phyloP scores from a whole-genome alignment of 2,797 vertebrate genomes.

The Hirundo rustica region DNA sequence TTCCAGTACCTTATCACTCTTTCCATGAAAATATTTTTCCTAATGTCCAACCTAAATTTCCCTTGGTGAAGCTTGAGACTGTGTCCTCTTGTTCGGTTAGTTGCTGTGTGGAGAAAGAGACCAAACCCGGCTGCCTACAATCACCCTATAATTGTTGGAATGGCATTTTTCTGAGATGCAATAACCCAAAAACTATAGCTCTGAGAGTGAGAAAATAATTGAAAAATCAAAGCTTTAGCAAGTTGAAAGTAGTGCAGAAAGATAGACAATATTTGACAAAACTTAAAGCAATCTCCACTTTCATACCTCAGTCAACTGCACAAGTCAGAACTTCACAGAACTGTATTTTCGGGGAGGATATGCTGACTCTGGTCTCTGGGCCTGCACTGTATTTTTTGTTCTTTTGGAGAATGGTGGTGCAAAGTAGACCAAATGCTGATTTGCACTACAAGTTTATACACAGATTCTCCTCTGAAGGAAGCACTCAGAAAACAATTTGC shows the following conservation, averaged over 20 bases:
- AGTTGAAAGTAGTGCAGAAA: background rate
- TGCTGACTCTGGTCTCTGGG: background rate
- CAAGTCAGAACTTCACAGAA: background rate
- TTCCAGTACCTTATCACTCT: no score
- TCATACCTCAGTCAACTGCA: background rate
- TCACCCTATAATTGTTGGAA: background rate
- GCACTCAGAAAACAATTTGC: background rate
- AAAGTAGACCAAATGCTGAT: background rate
- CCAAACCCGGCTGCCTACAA: no score
- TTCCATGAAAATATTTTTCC: no score
- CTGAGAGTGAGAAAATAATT: background rate
- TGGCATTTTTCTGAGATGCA: background rate
- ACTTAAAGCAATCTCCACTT: background rate
- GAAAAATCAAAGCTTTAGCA: background rate
- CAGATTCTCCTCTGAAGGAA: background rate
- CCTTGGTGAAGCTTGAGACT: no score
- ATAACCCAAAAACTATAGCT: background rate
- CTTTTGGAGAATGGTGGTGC: background rate
- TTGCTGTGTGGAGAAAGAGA: no score
- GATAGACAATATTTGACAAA: background rate
- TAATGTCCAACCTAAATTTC: no score
- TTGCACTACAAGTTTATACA: background rate
- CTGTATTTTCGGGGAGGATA: background rate
- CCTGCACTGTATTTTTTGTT: background rate
- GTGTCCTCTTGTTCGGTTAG: no score